Base-by-base conservation (phyloP, 2,113 vertebrate species). In the Poecile atricapillus region DNA sequence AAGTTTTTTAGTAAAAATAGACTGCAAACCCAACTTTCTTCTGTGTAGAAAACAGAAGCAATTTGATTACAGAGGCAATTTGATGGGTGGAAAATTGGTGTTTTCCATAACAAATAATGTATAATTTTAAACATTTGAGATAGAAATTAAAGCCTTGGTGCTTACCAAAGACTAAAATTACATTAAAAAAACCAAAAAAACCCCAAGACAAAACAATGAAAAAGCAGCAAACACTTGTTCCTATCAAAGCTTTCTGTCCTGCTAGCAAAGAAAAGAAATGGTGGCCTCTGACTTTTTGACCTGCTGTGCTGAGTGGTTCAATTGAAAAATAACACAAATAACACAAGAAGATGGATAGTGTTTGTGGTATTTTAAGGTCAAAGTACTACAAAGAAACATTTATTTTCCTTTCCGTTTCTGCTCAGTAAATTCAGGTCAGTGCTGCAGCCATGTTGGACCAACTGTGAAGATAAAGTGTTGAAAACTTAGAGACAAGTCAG, bases 281-380 rank as follows among this genome's bases (percentile, higher is more conserved):
- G 74, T 85, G 87, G 78, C 81, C 94, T 95, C 83, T 96, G 95
- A 94, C 96, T 93, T 94, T 89, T 94, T 97, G 95, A 96, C 94
- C 96, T 1, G 2, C 60, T 94, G 55, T 59, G 84, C 92, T 89
- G 93, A 95, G 92, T 94, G 91, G 95, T 96, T 95, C 93, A 95
- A 93, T 93, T 96, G 95, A 94, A 93, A 96, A 95, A 92, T 71
- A 96, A 89, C 65, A 95, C 94, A 96, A 96, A 87, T 93, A 96
- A 87, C 92, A 90, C 55, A 58, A 30, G 91, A 94, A 93, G 96
- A 96, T 63, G 63, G 87, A 96, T 96, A 67, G 89, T 92, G 95
- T 87, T 91, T 87, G 71, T 46, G 55, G 87, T 80, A 87, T 94
- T 95, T 94, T 92, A 93, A 93, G 96, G 95, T 96, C 95, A 96